Conservation (phyloP, 1,140 invertebrate genomes). For the Bombus impatiens region DNA sequence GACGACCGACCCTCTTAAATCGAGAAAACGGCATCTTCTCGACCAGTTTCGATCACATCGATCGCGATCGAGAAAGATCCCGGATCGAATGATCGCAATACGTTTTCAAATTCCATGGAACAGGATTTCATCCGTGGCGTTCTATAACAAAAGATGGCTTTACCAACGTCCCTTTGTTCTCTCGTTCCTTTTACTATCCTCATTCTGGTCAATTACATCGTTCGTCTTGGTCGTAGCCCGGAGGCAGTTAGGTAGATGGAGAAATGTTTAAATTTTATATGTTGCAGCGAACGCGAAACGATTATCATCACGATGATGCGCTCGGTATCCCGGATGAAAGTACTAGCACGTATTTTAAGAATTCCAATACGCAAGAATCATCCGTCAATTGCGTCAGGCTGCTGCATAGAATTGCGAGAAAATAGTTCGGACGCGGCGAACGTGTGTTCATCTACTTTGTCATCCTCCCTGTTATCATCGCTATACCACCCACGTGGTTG, state of each 20-base stretch:
- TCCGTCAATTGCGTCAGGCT: conserved; percentile 19
- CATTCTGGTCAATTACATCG: neutral
- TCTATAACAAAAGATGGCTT: neutral
- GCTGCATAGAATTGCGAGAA: conserved; percentile 18
- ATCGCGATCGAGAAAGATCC: neutral
- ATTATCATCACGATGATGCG: conserved; percentile 20
- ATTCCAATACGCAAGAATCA: conserved; percentile 36
- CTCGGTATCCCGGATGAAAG: conserved; percentile 35
- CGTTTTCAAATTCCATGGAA: conserved; percentile 45
- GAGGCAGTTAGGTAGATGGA: neutral
- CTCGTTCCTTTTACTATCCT: neutral
- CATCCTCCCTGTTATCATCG: conserved; percentile 31
- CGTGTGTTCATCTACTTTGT: conserved; percentile 7
- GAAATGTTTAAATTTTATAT: conserved; percentile 40
- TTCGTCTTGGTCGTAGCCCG: neutral
- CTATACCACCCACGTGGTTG: conserved; percentile 42
- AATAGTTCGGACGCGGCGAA: conserved; percentile 13
- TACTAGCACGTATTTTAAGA: conserved; percentile 33
- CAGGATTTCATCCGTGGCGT: neutral
- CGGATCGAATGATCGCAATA: conserved; percentile 39
- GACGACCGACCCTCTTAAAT: conserved; percentile 44
- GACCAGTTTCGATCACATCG: conserved; percentile 13
- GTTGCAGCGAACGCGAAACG: conserved; percentile 4
- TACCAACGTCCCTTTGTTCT: conserved; percentile 15
- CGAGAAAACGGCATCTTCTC: conserved; percentile 24